Evolutionary conservation across 2,797 vertebrate species (phyloP).

Genomic region (Anguilla obscura): DNA sequence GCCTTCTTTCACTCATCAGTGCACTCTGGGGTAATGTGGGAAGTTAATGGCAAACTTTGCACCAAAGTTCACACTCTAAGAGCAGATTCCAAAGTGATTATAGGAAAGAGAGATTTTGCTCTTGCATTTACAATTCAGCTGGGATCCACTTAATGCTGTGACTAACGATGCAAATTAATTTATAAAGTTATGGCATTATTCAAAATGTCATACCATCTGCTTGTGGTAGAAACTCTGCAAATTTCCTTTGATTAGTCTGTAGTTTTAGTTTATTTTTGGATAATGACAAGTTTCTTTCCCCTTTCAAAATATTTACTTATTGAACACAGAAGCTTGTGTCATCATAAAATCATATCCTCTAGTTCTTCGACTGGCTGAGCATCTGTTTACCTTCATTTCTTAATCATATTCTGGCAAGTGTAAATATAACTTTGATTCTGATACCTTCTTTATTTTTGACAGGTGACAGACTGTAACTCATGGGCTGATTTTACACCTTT

Average conservation of each 20-base stretch:
- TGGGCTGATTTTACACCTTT: neutral
- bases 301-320: constrained; percentile 4
- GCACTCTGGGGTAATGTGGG: neutral
- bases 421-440: neutral
- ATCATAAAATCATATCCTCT: neutral
- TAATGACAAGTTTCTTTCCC: neutral
- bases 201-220: constrained; percentile 3
- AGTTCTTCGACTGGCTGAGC: neutral
- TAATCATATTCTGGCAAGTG: neutral
- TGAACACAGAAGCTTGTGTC: neutral
- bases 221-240: neutral
- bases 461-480: neutral
- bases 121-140: neutral
- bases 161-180: neutral
- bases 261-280: constrained; percentile 10
- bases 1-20: neutral
- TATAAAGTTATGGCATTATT: constrained; percentile 6
- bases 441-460: neutral
- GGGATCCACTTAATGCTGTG: neutral
- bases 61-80: neutral
- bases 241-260: neutral
- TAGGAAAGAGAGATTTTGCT: neutral
- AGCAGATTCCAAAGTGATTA: neutral
- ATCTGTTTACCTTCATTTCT: neutral
- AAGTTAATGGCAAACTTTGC: neutral